Percentiles rank a stretch among this genome's conserved stretches.
These are phyloP conservation scores for Hexactinellida sp. DNA, from an alignment of 37 sponge, comb jelly and placozoan genomes.

Conservation along the genomic window DNA sequence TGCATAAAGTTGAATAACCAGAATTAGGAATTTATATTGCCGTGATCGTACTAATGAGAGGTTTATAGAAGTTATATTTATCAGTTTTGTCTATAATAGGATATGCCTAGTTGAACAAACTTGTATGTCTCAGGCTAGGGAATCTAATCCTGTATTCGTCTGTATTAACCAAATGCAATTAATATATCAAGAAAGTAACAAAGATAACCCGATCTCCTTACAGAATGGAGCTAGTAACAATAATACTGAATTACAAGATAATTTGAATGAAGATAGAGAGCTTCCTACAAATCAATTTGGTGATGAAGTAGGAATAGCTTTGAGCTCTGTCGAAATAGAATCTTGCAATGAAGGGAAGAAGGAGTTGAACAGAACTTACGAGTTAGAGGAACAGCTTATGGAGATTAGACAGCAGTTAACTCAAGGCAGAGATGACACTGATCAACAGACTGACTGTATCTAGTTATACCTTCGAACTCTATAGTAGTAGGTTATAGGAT, in stretches of 20 bases:
- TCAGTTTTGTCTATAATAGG: background rate
- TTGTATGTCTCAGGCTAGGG: background rate
- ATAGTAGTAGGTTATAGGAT: no score
- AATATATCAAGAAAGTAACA: background rate
- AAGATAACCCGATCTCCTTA: background rate
- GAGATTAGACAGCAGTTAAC: constrained; percentile 4
- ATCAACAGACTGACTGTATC: background rate
- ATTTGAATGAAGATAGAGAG: background rate
- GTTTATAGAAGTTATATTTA: no score
- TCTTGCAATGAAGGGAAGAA: no score
- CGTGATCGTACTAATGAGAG: no score
- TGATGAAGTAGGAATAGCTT: background rate
- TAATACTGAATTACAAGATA: background rate
- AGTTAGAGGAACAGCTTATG: background rate
- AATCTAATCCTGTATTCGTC: constrained; percentile 1
- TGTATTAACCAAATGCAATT: background rate
- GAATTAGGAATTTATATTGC: no score
- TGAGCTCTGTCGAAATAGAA: no score
- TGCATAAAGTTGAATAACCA: no score
- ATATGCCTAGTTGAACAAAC: background rate
- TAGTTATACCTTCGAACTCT: no score
- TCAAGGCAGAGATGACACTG: background rate
- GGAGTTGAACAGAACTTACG: background rate
- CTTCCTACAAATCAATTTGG: background rate
- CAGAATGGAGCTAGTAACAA: background rate